Evolutionary conservation across 2,797 vertebrate species (phyloP).

Genomic region (Alcedo atthis): DNA sequence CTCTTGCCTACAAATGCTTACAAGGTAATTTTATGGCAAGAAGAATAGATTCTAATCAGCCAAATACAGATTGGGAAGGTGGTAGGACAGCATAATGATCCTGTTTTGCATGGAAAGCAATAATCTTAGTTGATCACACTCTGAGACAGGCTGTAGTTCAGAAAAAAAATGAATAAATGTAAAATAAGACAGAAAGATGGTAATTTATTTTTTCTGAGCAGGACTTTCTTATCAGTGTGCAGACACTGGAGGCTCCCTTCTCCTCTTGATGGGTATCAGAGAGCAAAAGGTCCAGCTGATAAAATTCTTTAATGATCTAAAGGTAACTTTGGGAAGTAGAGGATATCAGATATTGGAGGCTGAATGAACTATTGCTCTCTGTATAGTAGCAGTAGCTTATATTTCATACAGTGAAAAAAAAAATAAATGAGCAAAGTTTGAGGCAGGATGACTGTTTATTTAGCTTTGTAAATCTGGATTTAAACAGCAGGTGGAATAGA

Average conservation of each 20-base stretch:
- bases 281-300: slow-evolving; percentile 87
- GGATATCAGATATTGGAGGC: slow-evolving; percentile 88
- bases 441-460: neutral
- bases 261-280: slow-evolving; percentile 88
- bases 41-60: neutral
- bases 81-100: neutral
- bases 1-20: neutral
- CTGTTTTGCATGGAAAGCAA: slow-evolving; percentile 27
- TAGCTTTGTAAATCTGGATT: slow-evolving; percentile 7
- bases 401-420: slow-evolving; percentile 83
- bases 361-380: slow-evolving; percentile 87
- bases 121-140: neutral
- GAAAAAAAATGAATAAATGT: neutral
- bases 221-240: slow-evolving; percentile 78
- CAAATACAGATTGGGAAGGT: neutral
- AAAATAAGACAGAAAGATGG: slow-evolving; percentile 14
- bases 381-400: slow-evolving; percentile 85
- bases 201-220: neutral
- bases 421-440: slow-evolving; percentile 70
- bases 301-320: slow-evolving; percentile 94
- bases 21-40: neutral
- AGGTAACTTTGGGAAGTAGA: slow-evolving; percentile 90
- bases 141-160: neutral
- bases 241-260: slow-evolving; percentile 70
- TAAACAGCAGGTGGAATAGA: neutral